Percentiles rank a stretch among this genome's conserved stretches.
Evolutionary conservation across 1,140 invertebrate genomes (phyloP).

Genomic region (Apis florea): DNA sequence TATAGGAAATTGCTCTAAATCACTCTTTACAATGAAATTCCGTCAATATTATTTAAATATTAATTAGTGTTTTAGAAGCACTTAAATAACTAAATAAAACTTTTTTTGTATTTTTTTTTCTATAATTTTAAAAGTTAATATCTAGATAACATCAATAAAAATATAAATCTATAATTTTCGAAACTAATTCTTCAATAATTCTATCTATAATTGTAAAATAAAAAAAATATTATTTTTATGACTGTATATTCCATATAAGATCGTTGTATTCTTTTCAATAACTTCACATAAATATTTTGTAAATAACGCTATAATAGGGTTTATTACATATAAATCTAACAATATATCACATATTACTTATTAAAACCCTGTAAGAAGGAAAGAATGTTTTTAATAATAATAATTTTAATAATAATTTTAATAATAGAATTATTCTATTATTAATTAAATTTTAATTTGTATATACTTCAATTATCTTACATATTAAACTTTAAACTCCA

Average conservation of each 20-base stretch:
- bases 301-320: conserved; percentile 1
- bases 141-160: conserved; percentile 26
- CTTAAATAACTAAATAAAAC: conserved; percentile 15
- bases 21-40: conserved; percentile 30
- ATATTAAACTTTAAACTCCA: conserved; percentile 59
- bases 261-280: conserved; percentile 25
- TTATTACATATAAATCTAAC: conserved; percentile 31
- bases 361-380: conserved; percentile 43
- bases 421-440: conserved; percentile 32
- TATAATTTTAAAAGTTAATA: conserved; percentile 1
- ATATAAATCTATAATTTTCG: conserved; percentile 17
- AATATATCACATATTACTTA: conserved; percentile 49
- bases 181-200: background rate
- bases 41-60: conserved; percentile 14
- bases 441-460: conserved; percentile 22
- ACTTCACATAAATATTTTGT: conserved; percentile 28
- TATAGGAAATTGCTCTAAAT: conserved; percentile 47
- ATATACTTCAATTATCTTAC: conserved; percentile 14
- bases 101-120: conserved; percentile 16
- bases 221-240: conserved; percentile 17
- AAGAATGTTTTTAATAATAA: conserved; percentile 23
- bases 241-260: conserved; percentile 11
- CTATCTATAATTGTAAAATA: conserved; percentile 29
- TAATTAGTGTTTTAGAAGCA: conserved; percentile 11
- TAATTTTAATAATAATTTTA: no score